Percentiles rank a stretch among this genome's conserved stretches.
Evolutionary conservation across 2,797 vertebrate species (phyloP).

Genomic region (Spheniscus humboldti): DNA sequence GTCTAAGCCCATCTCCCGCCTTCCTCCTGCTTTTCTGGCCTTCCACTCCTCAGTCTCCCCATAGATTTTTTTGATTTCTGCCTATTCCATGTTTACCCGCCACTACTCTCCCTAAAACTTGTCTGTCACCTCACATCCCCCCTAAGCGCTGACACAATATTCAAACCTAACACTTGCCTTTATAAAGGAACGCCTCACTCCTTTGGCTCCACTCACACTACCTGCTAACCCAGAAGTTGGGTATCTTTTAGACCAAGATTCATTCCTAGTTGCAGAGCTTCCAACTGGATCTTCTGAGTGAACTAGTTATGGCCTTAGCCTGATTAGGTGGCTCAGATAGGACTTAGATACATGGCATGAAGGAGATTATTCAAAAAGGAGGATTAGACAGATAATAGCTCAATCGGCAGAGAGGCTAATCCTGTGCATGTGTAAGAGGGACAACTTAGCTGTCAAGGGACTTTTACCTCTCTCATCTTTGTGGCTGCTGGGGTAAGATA

Average conservation of each 20-base stretch:
- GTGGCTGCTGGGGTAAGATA: neutral
- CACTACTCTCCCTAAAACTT: neutral
- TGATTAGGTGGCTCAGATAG: neutral
- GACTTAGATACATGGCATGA: neutral
- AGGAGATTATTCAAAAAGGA: slow-evolving; percentile 5
- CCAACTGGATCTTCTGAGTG: neutral
- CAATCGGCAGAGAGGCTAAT: slow-evolving; percentile 3
- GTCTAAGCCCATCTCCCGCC: neutral
- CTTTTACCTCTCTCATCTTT: neutral
- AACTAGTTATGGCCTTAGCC: neutral
- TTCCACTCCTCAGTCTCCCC: neutral
- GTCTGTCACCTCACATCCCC: neutral
- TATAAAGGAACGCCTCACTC: neutral
- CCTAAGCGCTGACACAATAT: neutral
- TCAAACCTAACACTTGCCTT: neutral
- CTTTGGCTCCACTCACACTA: neutral
- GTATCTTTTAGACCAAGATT: neutral
- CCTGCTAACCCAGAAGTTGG: neutral
- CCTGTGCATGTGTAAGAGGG: neutral
- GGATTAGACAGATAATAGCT: slow-evolving; percentile 25
- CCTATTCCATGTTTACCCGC: neutral
- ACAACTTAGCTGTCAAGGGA: neutral
- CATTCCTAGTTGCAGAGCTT: neutral
- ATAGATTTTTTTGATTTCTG: neutral
- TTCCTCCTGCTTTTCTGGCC: neutral